Percentiles rank a stretch among this genome's conserved stretches.
Conservation (phyloP, 1,140 invertebrate species). For the Diuraphis noxia region DNA sequence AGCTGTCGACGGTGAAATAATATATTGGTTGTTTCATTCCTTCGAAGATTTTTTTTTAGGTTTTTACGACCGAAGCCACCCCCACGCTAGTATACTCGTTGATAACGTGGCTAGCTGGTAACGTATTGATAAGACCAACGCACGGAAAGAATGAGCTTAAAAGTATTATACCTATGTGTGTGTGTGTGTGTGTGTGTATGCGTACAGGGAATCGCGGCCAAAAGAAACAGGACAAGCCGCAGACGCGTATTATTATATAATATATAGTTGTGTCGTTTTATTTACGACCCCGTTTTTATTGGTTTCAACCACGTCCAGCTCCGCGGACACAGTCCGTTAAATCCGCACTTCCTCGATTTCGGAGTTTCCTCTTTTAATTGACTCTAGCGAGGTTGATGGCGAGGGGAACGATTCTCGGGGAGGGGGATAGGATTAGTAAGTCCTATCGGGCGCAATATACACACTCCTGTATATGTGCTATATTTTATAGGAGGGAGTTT, state of each 20-base stretch:
- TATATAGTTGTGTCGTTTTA: constrained; percentile 46
- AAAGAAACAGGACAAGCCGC: not conserved
- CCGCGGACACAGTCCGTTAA: constrained; percentile 21
- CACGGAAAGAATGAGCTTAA: not conserved
- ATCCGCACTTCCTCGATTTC: constrained; percentile 3
- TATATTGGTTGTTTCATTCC: not conserved
- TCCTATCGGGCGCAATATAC: not conserved
- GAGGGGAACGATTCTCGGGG: not conserved
- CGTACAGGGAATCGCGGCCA: not conserved
- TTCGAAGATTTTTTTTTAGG: not conserved
- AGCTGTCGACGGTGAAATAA: constrained; percentile 33
- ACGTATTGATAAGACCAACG: constrained; percentile 33
- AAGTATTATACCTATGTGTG: not conserved
- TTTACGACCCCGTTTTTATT: constrained; percentile 51
- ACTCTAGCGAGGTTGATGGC: not conserved
- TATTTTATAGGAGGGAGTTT: not conserved
- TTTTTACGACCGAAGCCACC: not conserved
- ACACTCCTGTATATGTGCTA: not conserved
- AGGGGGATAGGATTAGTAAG: not conserved
- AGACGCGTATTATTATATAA: not conserved
- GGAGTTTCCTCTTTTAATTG: constrained; percentile 43
- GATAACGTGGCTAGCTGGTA: constrained; percentile 29
- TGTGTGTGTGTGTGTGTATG: not conserved
- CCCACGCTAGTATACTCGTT: not conserved
- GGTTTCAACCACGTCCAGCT: constrained; percentile 9